These are phyloP conservation scores for Acronicta alni DNA, from an alignment of 2,888 invertebrate species.

Conservation along the genomic window DNA sequence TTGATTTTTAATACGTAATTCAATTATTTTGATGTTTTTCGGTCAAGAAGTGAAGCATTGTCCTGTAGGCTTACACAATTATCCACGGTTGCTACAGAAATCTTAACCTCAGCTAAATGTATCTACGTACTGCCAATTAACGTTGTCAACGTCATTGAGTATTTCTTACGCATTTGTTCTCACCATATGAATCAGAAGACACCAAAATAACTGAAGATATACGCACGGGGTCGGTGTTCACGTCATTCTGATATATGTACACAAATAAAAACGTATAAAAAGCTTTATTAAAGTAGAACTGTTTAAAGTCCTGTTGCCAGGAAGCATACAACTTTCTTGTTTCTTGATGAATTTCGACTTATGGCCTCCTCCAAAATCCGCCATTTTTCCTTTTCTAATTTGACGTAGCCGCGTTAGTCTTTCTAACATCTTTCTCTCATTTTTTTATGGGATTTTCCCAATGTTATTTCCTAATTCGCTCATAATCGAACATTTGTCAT, in stretches of 20 bases:
- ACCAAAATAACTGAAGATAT: constrained; percentile 67
- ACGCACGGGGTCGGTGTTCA: constrained; percentile 64
- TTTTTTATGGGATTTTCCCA: no score
- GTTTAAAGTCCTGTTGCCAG: constrained; percentile 19
- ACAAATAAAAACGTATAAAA: constrained; percentile 60
- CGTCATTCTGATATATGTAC: constrained; percentile 58
- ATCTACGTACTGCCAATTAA: constrained; percentile 47
- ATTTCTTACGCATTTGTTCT: constrained; percentile 60
- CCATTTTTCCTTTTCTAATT: no score
- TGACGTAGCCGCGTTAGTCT: no score
- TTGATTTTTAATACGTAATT: no score
- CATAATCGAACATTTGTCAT: no score
- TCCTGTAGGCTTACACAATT: constrained; percentile 22
- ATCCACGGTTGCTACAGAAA: constrained; percentile 20
- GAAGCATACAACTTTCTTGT: no score
- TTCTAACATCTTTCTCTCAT: no score
- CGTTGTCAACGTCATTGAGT: constrained; percentile 50
- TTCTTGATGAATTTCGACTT: no score
- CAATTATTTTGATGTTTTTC: no score
- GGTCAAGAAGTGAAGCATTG: constrained; percentile 6
- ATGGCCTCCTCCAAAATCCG: no score
- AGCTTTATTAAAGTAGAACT: constrained; percentile 41
- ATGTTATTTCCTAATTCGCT: no score
- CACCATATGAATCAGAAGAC: constrained; percentile 65
- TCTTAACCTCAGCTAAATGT: constrained; percentile 37